Evolutionary conservation across 2,113 vertebrate species (phyloP), one percentile per base, ranked within the genome.

Genomic region (Corynorhinus townsendii): DNA sequence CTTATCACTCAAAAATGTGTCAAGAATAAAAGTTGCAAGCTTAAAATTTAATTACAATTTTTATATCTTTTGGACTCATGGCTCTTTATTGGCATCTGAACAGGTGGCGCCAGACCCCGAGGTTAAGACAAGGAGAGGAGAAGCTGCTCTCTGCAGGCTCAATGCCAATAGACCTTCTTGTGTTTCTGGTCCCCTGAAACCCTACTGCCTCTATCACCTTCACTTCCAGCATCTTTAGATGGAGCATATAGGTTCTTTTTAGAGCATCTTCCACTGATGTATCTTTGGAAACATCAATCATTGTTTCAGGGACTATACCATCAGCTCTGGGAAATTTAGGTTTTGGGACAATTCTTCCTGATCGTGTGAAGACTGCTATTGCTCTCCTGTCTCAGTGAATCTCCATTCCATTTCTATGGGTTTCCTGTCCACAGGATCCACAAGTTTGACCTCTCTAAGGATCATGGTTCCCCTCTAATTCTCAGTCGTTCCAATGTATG

Each of bases 271-370:
- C 98, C 38, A 98, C 95, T 0, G 98, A 97, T 0, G 99, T 99
- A 97, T 99, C 99, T 97, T 99, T 99, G 1, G 99, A 99, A 59
- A 99, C 99, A 2, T 99, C 99, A 81, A 98, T 99, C 99, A 99
- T 99, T 94, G 99, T 99, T 96, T 99, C 98, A 0, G 99, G 98
- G 5, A 99, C 91, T 0, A 99, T 96, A 73, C 99, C 99, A 0
- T 99, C 99, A 7, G 69, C 68, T 52, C 99, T 98, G 38, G 98
- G 98, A 24, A 98, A 93, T 0, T 98, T 68, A 0, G 99, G 99
- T 96, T 99, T 98, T 0, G 99, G 99, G 97, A 99, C 98, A 96
- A 99, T 99, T 22, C 99, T 98, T 52, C 99, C 99, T 0, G 99
- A 99, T 95, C 99, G 98, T 45, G 98, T 6, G 0, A 99, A 99